phyloP scores from a whole-genome alignment of 35 echinoderm and acorn worm species.

The Ophioderma brevispina region DNA sequence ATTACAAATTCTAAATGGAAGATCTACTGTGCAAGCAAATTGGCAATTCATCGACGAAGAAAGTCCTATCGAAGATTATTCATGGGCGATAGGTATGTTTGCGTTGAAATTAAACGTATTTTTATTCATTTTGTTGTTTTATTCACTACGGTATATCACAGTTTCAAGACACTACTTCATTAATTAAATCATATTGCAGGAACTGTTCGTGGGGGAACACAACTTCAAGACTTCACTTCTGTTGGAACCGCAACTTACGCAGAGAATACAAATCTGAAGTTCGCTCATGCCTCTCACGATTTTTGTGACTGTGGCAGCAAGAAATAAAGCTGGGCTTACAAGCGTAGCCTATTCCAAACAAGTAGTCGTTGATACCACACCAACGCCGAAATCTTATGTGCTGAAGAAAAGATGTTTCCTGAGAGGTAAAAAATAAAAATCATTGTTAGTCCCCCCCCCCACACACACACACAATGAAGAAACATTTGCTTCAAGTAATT shows the following conservation, averaged over 20 bases:
- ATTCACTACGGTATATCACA: too few species aligned
- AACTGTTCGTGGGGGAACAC: too few species aligned
- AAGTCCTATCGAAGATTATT: neutral
- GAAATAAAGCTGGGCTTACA: neutral
- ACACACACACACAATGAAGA: too few species aligned
- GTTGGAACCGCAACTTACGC: conserved; percentile 25
- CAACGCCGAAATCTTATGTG: too few species aligned
- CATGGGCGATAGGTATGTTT: neutral
- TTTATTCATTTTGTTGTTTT: too few species aligned
- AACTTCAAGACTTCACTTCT: conserved; percentile 36
- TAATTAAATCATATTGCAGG: too few species aligned
- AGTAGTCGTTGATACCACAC: conserved; percentile 19
- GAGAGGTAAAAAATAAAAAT: too few species aligned
- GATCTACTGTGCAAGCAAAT: neutral
- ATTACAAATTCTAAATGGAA: neutral
- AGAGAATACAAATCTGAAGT: neutral
- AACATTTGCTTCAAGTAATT: too few species aligned
- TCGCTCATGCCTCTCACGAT: neutral
- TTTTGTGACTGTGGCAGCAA: conserved; percentile 4
- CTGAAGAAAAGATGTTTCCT: too few species aligned
- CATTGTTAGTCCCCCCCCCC: too few species aligned
- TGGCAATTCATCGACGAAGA: neutral
- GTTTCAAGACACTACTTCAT: too few species aligned
- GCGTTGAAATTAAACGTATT: too few species aligned
- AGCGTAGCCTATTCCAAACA: neutral